phyloP scores from a whole-genome alignment of 1,140 invertebrate species.

The Panagrolaimus sp. region DNA sequence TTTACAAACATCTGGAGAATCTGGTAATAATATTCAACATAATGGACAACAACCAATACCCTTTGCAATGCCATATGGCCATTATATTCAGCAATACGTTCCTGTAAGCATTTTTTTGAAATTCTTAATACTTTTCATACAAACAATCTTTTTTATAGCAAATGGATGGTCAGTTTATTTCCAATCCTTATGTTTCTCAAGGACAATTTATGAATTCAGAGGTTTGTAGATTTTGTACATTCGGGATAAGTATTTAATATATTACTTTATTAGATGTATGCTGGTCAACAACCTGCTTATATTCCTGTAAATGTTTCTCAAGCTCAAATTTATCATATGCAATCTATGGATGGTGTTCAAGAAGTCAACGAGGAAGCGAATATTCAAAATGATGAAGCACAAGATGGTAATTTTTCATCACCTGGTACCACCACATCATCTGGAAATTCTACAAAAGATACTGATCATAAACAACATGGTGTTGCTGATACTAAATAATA shows the following conservation, averaged over 20 bases:
- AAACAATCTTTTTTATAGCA: background rate
- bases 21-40: too few species aligned
- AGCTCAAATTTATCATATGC: background rate
- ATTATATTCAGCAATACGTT: too few species aligned
- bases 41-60: too few species aligned
- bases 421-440: background rate
- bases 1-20: too few species aligned
- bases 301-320: background rate
- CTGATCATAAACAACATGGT: too few species aligned
- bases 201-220: slow-evolving; percentile 3
- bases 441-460: background rate
- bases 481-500: too few species aligned
- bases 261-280: background rate
- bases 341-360: background rate
- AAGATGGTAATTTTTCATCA: background rate
- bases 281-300: background rate
- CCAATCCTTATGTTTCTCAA: background rate
- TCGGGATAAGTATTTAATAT: background rate
- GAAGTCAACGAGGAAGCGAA: background rate
- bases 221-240: background rate
- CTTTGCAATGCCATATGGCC: too few species aligned
- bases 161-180: background rate
- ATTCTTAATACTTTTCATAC: background rate
- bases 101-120: too few species aligned
- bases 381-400: background rate